Conservation (phyloP, 2,797 vertebrate genomes). For the Mycteria americana region DNA sequence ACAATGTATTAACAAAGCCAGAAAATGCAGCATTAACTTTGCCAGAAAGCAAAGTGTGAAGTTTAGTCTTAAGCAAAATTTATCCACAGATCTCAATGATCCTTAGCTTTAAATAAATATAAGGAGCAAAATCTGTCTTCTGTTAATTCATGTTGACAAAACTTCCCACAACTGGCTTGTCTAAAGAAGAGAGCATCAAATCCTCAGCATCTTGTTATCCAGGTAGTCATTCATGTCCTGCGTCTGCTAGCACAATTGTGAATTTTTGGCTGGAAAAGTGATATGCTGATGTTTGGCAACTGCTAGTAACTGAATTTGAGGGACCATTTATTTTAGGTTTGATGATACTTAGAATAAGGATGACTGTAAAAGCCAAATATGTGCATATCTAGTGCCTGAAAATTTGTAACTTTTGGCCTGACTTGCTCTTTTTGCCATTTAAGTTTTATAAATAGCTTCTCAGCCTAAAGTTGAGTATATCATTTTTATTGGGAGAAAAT, state of each 20-base stretch:
- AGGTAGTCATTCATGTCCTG: not conserved
- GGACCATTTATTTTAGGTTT: not conserved
- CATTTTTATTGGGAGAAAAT: not conserved
- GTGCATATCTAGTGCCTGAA: not conserved
- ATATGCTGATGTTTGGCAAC: not conserved
- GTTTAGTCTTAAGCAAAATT: not conserved
- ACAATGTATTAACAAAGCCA: not conserved
- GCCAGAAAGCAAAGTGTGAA: not conserved
- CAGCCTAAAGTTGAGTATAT: not conserved
- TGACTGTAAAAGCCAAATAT: not conserved
- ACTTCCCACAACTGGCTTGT: not conserved
- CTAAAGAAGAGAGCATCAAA: not conserved
- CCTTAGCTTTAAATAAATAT: not conserved
- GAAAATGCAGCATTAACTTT: not conserved
- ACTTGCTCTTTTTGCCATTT: not conserved
- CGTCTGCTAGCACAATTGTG: not conserved
- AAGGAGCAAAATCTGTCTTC: not conserved
- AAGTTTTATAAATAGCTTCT: not conserved
- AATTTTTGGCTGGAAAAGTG: not conserved
- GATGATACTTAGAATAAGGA: not conserved
- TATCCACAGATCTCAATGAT: not conserved
- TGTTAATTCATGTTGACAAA: not conserved
- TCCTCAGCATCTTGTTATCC: not conserved
- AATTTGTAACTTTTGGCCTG: not conserved
- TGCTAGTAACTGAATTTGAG: not conserved